Evolutionary conservation across 1,140 invertebrate species (phyloP).

Genomic region (Apocrypta bakeri): DNA sequence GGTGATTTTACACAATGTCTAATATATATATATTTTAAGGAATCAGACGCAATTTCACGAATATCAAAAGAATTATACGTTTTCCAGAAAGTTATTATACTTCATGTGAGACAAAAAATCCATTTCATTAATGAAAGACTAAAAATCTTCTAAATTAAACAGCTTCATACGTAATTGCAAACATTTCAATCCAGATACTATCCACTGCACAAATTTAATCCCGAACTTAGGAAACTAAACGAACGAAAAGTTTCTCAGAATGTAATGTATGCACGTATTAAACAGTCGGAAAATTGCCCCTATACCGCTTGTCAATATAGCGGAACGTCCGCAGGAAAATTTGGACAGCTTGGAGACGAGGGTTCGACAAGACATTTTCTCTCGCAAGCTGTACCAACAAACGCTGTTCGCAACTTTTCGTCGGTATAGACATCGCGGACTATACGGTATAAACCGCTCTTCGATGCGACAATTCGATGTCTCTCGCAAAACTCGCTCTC

Average conservation of each 20-base stretch:
- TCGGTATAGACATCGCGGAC: neutral
- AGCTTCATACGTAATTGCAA: no score
- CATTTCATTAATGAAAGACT: no score
- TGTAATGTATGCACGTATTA: neutral
- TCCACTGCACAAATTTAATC: neutral
- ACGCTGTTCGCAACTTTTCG: constrained; percentile 17
- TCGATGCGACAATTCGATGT: neutral
- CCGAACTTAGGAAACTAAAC: neutral
- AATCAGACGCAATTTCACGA: no score
- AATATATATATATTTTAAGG: no score
- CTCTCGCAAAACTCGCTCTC: neutral
- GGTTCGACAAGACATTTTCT: neutral
- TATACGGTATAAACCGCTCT: neutral
- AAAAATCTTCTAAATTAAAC: no score
- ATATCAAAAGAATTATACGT: no score
- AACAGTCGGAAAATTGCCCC: neutral
- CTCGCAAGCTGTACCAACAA: neutral
- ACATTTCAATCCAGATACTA: no score
- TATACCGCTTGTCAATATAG: neutral
- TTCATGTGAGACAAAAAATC: no score
- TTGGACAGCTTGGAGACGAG: neutral
- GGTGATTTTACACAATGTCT: no score
- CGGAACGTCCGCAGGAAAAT: neutral
- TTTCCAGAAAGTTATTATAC: no score
- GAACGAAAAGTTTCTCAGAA: neutral